These are phyloP conservation scores for Cryptocephalus moraei DNA, from an alignment of 2,888 invertebrate genomes.

Conservation along the genomic window DNA sequence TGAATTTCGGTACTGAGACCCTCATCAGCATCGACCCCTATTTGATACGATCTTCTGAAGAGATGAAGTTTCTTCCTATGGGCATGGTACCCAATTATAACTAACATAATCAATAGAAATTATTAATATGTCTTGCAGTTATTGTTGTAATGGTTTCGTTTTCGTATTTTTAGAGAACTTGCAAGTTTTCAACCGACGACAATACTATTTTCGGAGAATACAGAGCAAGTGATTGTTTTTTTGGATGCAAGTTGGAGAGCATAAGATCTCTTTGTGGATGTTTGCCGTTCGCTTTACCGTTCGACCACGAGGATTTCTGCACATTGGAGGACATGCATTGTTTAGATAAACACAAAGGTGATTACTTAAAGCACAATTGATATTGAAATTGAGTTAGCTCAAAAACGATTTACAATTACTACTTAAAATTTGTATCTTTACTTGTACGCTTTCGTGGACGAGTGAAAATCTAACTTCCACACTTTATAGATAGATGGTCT, in stretches of 20 bases:
- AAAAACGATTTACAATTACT: too few relatives aligned
- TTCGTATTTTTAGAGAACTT: constrained; percentile 20
- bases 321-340: constrained; percentile 44
- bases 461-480: too few relatives aligned
- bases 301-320: constrained; percentile 29
- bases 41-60: constrained; percentile 8
- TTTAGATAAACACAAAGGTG: constrained; percentile 40
- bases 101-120: too few relatives aligned
- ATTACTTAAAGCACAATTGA: constrained; percentile 2
- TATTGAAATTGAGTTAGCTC: too few relatives aligned
- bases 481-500: too few relatives aligned
- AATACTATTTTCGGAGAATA: constrained; percentile 31
- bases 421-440: too few relatives aligned
- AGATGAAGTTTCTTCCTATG: constrained; percentile 9
- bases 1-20: constrained; percentile 25
- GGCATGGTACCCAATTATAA: constrained; percentile 6
- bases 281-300: constrained; percentile 47
- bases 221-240: constrained; percentile 49
- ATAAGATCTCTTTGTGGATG: constrained; percentile 45
- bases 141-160: not conserved
- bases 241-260: constrained; percentile 45
- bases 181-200: constrained; percentile 19
- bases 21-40: constrained; percentile 20
- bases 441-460: too few relatives aligned
- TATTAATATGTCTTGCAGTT: not conserved